Base-by-base conservation (phyloP, 2,888 invertebrate genomes). In the Plebejus melissa region DNA sequence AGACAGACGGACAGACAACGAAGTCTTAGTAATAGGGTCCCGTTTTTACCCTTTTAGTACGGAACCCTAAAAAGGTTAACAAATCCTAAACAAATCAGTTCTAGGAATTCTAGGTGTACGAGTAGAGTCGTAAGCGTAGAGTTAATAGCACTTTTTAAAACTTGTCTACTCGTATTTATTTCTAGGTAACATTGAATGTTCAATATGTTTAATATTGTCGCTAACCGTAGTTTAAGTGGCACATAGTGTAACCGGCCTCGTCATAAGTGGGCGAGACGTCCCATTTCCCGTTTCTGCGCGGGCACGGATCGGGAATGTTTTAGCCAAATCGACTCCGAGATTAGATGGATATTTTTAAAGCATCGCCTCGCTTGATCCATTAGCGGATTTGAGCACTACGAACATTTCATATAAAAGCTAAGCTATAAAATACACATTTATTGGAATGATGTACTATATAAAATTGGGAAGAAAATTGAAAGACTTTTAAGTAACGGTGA, bases 311-410 rank as follows among this genome's bases (percentile, higher is more conserved):
- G 83, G 83, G 86, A 87, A 87, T 88, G 87, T 88, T 89, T 88
- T 87, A 88, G 87, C 86, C 87, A 86, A 87, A 88, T 88, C 87
- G 88, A 87, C 87, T 87, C 85, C 81, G 82, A 85, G 87, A 88
- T 90, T 88, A 88, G 86, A 87, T 84, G 87, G 88, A 88, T 90
- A 89, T 90, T 89, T 89, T 90, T 88, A 89, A 89, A 87, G 84
- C 87, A 86, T 84, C 84, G 84, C 87, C 86, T 86, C 88, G 88
- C 86, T 85, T 87, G 84, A 86, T 89, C 90, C 90, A 90, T 90
- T 90, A 90, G 88, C 86, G 83, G 84, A 84, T 87, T 89, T 88
- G 87, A 88, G 86, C 84, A 83, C 81, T 84, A 83, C 82, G 83
- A 84, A 84, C 83, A 85, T 85, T 84, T 83, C 82, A 82, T 85